Conservation (phyloP, 2,888 invertebrate species). For the Drosophila mimica region DNA sequence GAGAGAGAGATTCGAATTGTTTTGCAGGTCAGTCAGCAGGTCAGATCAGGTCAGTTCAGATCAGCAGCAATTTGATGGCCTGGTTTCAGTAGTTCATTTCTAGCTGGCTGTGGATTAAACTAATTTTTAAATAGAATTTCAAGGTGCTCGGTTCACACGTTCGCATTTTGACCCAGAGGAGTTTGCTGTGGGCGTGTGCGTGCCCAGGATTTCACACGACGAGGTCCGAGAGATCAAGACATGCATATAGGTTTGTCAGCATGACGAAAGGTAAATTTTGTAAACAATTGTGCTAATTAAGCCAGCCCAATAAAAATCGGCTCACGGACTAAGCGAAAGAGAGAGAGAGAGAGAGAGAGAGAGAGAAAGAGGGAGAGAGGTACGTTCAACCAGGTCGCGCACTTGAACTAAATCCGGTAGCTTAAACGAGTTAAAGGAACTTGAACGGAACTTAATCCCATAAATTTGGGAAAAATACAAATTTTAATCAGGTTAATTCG, state of each 20-base stretch:
- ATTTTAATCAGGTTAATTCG: conserved; percentile 82
- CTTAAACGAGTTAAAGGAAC: conserved; percentile 83
- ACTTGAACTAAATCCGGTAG: conserved; percentile 82
- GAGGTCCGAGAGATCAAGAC: conserved; percentile 3
- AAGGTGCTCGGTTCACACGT: conserved; percentile 62
- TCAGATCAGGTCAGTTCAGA: conserved; percentile 15
- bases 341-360: not conserved
- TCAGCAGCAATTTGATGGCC: conserved; percentile 25
- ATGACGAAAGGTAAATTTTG: conserved; percentile 83
- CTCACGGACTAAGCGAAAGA: conserved; percentile 40
- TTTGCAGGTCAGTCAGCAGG: conserved; percentile 5
- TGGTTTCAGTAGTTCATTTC: conserved; percentile 39
- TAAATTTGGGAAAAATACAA: conserved; percentile 81
- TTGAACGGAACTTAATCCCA: conserved; percentile 82
- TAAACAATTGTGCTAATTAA: conserved; percentile 83
- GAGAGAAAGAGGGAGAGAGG: not conserved
- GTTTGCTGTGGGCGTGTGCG: conserved; percentile 75
- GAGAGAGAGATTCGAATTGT: not conserved
- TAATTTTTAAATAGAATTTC: conserved; percentile 81
- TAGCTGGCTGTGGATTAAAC: conserved; percentile 65
- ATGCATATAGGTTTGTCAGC: conserved; percentile 31
- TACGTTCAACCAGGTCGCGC: conserved; percentile 25
- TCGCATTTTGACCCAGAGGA: conserved; percentile 12
- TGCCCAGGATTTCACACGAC: conserved; percentile 63
- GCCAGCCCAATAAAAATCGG: conserved; percentile 78